Evolutionary conservation across 2,888 invertebrate species (phyloP), one percentile per base, ranked within the genome.

Genomic region (Machimus rusticus): DNA sequence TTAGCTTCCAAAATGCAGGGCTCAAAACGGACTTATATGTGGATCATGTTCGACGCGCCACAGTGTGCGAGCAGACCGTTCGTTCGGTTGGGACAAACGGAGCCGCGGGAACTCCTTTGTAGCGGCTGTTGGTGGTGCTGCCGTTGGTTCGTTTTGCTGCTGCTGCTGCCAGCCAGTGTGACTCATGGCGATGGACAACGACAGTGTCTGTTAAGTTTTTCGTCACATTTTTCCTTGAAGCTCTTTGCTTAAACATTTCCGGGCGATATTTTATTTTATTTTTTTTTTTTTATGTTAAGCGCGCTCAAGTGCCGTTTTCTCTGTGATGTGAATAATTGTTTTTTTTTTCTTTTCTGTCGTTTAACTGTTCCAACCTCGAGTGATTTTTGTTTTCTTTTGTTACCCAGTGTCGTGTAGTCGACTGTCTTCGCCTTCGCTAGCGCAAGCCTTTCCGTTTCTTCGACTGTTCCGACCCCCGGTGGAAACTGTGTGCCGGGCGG

Each of bases 291-390:
- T 78, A 37, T 78, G 78, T 39, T 78, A 78, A 66, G 66, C 66
- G 66, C 78, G 37, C 23, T 78, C 19, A 78, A 78, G 78, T 78
- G 78, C 37, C 43, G 78, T 39, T 78, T 78, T 66, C 66, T 66
- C 66, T 78, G 43, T 78, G 78, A 78, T 78, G 78, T 78, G 78
- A 78, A 78, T 78, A 78, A 78, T 78, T 78, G 46, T 23, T 66
- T 66, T 66, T 66, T 5, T n/a, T 12, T 12, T 66, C 28, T 66
- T 12, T 23, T 66, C 23, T 28, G 66, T 66, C 66, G 66, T 66
- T 78, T 78, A 78, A 78, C 78, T 43, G 78, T 78, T 78, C 23
- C 43, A 43, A 43, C 66, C 66, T 66, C 78, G 77, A 39, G 78
- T 78, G 78, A 39, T 78, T 78, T 66, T 34, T 77, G 12, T 78